Evolutionary conservation across 2,888 invertebrate genomes (phyloP), one percentile per base, ranked within the genome.

Genomic region (Amaurobius ferox): DNA sequence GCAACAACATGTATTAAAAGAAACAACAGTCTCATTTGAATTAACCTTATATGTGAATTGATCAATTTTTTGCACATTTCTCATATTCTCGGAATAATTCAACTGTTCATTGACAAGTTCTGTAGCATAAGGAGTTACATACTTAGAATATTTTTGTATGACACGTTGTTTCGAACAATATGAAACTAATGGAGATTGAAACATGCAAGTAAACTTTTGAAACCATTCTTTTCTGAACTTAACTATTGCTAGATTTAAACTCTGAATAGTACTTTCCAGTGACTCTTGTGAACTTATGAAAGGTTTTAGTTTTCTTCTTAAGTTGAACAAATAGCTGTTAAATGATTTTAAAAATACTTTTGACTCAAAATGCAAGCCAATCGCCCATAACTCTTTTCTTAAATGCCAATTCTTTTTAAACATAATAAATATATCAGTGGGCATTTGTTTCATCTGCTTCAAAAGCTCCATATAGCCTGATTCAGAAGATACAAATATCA

Each of bases 301-400:
- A 19, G 74, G 68, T 70, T 61, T 74, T 19, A 81, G 35, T 74
- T 62, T 40, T 26, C 68, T 74, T 44, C 76, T 68, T 11, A 76
- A 26, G 13, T 7, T 16, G 13, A 39, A 5, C 32, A 81, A 74
- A 76, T 29, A 76, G 35, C 19, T 40, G 61, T 81, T 62, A 30
- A 62, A 72, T 11, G 81, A 66, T 76, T 70, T 76, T 70, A 81
- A 70, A 55, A 81, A 62, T 13, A 19, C 23, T 70, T 74, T 74
- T 9, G 74, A 81, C 61, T 74, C 61, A 9, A 76, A 67, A 13
- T 76, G 35, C 32, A 35, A n/a, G 7, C 70, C 74, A 35, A 74
- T 40, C 6, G 28, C 44, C 81, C 81, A 81, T n/a, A 16, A 40
- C 26, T 76, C 73, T 35, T 39, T 81, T 23, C 62, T 70, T 0